Percentiles rank a stretch among this genome's conserved stretches.
Evolutionary conservation across 2,113 vertebrate species (phyloP).

Genomic region (Coreoperca whiteheadi): DNA sequence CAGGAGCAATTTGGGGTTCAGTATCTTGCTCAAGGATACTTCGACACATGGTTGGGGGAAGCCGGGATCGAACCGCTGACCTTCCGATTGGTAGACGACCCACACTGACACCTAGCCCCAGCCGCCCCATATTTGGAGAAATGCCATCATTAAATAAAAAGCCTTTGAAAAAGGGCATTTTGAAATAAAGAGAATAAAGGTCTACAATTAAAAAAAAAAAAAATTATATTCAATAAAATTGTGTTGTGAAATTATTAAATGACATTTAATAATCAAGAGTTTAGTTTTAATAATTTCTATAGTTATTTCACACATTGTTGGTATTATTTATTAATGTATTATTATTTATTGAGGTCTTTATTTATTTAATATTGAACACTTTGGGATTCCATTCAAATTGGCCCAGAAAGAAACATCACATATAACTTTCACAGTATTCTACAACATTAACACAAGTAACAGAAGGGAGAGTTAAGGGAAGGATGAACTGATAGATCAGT

Average conservation of each 20-base stretch:
- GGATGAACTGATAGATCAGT: neutral
- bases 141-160: neutral
- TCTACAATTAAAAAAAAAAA: neutral
- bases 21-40: too few species aligned
- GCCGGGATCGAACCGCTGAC: too few species aligned
- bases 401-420: neutral
- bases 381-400: neutral
- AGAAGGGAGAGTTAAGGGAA: neutral
- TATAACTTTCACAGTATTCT: neutral
- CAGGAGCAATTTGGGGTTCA: too few species aligned
- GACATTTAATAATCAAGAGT: too few species aligned
- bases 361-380: neutral
- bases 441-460: neutral
- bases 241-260: too few species aligned
- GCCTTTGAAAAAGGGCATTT: neutral
- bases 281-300: too few species aligned
- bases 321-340: neutral
- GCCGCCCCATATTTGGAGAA: too few species aligned
- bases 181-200: neutral
- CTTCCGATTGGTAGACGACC: too few species aligned
- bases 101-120: too few species aligned
- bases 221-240: too few species aligned
- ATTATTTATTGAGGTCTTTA: neutral
- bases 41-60: too few species aligned
- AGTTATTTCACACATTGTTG: neutral